A percentile compares a stretch with the other conserved stretches of the same genome.
These are phyloP conservation scores for Laupala kohalensis DNA, from an alignment of 1,140 invertebrate genomes.

Conservation along the genomic window DNA sequence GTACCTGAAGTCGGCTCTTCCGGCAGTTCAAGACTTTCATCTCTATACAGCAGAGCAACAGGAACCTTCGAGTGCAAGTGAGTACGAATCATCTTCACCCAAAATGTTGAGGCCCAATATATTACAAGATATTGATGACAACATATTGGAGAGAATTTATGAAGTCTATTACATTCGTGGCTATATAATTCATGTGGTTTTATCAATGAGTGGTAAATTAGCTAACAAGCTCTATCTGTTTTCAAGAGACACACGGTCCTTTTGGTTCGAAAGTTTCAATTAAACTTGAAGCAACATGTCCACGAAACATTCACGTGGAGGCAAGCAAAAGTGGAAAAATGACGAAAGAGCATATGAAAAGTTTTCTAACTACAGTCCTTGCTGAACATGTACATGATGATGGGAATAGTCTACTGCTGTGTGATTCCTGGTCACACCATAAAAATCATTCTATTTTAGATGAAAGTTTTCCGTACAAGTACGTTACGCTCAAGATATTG, in stretches of 20 bases:
- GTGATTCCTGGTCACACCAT: background rate
- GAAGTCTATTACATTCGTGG: background rate
- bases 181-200: background rate
- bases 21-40: background rate
- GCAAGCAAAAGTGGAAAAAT: background rate
- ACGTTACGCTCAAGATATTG: background rate
- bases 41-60: background rate
- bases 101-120: background rate
- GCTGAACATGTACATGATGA: background rate
- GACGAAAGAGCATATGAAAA: background rate
- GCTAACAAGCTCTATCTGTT: background rate
- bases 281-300: background rate
- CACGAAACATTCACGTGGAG: conserved; percentile 1
- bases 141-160: background rate
- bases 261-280: no score
- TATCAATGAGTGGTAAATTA: background rate
- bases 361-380: background rate
- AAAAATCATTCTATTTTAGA: background rate
- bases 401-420: background rate
- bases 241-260: background rate
- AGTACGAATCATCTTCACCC: background rate
- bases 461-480: background rate
- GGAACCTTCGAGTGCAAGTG: background rate
- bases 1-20: background rate
- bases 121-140: background rate